These are phyloP conservation scores for Proctacanthus coquilletti DNA, from an alignment of 1,140 invertebrate species.

Conservation along the genomic window DNA sequence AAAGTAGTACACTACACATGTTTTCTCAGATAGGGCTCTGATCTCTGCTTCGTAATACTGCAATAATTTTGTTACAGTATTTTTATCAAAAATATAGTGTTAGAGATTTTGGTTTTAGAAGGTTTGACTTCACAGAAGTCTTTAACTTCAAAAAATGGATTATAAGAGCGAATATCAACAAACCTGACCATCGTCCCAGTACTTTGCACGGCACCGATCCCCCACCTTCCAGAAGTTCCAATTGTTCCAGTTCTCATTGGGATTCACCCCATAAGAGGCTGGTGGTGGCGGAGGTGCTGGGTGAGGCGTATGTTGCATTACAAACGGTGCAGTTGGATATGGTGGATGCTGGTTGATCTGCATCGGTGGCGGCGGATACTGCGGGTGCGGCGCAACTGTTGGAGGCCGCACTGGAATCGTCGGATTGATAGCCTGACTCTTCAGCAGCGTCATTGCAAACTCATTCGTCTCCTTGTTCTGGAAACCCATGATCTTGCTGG, in stretches of 20 bases:
- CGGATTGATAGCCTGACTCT: constrained; percentile 17
- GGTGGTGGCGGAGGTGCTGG: not conserved
- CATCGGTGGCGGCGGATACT: constrained; percentile 2
- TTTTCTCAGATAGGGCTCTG: constrained; percentile 56
- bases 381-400: not conserved
- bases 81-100: constrained; percentile 5
- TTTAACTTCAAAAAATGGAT: not conserved
- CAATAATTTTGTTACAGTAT: constrained; percentile 16
- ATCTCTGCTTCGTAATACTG: constrained; percentile 77
- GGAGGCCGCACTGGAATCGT: not conserved
- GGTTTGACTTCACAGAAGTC: not conserved
- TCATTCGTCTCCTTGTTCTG: constrained; percentile 42
- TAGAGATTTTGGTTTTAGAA: not conserved
- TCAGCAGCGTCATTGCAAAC: constrained; percentile 35
- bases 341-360: not conserved
- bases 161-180: constrained; percentile 18
- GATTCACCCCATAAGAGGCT: constrained; percentile 9
- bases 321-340: constrained; percentile 1
- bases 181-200: constrained; percentile 84
- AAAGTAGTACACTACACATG: constrained; percentile 69
- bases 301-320: constrained; percentile 5
- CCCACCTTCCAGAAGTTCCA: constrained; percentile 70
- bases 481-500: constrained; percentile 40
- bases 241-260: constrained; percentile 31
- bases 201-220: constrained; percentile 72